These are phyloP conservation scores for Triops cancriformis DNA, from an alignment of 1,140 invertebrate genomes.

Conservation along the genomic window DNA sequence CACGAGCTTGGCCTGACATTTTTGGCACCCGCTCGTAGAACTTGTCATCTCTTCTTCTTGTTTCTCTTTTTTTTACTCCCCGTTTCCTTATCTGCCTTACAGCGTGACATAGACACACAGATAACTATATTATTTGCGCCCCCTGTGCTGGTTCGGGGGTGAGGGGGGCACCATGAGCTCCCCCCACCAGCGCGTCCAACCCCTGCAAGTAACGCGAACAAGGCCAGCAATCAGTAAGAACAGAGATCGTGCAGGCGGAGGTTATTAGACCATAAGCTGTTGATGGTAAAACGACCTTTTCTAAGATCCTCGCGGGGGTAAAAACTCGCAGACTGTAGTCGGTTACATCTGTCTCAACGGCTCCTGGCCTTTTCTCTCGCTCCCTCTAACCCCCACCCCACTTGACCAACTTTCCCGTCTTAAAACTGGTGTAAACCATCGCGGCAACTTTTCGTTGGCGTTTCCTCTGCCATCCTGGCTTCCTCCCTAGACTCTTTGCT, in stretches of 20 bases:
- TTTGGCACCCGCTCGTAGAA: background rate
- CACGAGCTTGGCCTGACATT: background rate
- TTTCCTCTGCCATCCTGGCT: background rate
- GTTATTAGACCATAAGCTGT: slow-evolving; percentile 14
- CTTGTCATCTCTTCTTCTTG: background rate
- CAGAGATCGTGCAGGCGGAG: background rate
- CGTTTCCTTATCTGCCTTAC: background rate
- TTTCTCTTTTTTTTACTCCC: background rate
- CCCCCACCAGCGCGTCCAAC: background rate
- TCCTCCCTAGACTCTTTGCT: background rate
- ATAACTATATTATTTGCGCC: slow-evolving; percentile 5
- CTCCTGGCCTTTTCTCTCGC: background rate
- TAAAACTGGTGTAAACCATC: background rate
- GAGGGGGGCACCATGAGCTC: background rate
- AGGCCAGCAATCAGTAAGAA: background rate
- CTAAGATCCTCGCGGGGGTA: slow-evolving; percentile 3
- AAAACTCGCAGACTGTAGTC: background rate
- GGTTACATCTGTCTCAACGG: background rate
- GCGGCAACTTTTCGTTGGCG: background rate
- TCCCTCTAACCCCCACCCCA: background rate
- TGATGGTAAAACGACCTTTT: slow-evolving; percentile 6
- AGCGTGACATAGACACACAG: background rate
- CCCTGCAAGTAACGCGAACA: background rate
- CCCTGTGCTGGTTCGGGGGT: background rate
- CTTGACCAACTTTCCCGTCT: background rate